phyloP scores from a whole-genome alignment of 1,140 invertebrate genomes.

The Cyrtorhinus lividipennis region DNA sequence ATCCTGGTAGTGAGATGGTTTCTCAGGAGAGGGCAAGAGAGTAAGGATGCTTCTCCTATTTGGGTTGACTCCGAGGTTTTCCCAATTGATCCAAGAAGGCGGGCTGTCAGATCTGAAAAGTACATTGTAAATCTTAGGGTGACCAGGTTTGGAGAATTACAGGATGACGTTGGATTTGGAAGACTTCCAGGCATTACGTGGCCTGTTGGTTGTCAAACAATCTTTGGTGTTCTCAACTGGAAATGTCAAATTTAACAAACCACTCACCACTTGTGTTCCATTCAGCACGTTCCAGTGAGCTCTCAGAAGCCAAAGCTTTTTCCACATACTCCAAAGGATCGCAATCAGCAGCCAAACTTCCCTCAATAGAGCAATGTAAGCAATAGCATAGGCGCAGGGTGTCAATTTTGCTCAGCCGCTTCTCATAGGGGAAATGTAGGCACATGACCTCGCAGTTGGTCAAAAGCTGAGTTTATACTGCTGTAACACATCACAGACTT shows the following conservation, averaged over 20 bases:
- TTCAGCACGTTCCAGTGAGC: slow-evolving; percentile 59
- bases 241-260: not conserved
- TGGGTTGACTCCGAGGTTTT: slow-evolving; percentile 87
- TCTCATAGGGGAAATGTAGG: slow-evolving; percentile 99
- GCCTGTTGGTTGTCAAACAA: too few relatives aligned
- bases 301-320: slow-evolving; percentile 74
- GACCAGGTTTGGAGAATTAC: too few relatives aligned
- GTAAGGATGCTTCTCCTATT: slow-evolving; percentile 65
- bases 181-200: too few relatives aligned
- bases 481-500: slow-evolving; percentile 38
- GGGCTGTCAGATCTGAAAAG: slow-evolving; percentile 80
- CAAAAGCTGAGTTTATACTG: slow-evolving; percentile 98
- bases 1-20: not conserved
- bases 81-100: slow-evolving; percentile 98
- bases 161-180: not conserved
- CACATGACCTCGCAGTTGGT: slow-evolving; percentile 84
- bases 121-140: too few relatives aligned
- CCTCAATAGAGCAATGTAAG: slow-evolving; percentile 85
- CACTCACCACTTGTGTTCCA: slow-evolving; percentile 91
- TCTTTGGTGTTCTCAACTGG: too few relatives aligned
- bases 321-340: slow-evolving; percentile 90
- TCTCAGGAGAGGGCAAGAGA: slow-evolving; percentile 62
- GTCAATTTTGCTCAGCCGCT: slow-evolving; percentile 93
- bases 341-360: slow-evolving; percentile 81
- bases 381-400: slow-evolving; percentile 84